Evolutionary conservation across 1,140 invertebrate species (phyloP).

Genomic region (Pteromalus puparum): DNA sequence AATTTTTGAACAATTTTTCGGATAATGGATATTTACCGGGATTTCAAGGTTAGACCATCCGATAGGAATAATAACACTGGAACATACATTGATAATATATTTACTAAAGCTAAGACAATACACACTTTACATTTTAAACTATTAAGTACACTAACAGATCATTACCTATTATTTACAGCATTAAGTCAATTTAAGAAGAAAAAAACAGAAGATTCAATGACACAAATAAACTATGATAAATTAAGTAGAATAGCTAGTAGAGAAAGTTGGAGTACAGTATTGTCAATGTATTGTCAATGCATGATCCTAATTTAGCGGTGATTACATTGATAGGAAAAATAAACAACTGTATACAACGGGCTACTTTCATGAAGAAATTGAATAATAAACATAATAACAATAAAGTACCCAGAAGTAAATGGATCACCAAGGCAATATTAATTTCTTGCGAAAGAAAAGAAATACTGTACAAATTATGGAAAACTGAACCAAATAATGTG

Average conservation of each 20-base stretch:
- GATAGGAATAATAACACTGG: background rate
- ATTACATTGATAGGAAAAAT: background rate
- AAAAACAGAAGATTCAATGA: background rate
- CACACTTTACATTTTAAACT: background rate
- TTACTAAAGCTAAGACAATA: too few relatives aligned
- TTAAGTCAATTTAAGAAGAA: background rate
- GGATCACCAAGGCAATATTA: background rate
- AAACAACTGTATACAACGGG: background rate
- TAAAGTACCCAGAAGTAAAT: background rate
- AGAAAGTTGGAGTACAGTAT: background rate
- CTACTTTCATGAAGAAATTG: background rate
- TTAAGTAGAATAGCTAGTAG: background rate
- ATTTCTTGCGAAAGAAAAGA: conserved; percentile 2
- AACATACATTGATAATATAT: too few relatives aligned
- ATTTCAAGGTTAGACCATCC: background rate
- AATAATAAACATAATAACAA: background rate
- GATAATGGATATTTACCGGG: background rate
- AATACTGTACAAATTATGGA: background rate
- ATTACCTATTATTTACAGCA: background rate
- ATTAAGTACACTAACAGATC: background rate
- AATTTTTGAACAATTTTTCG: background rate
- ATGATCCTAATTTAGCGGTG: background rate
- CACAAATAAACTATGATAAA: background rate
- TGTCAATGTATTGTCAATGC: background rate
- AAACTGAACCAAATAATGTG: background rate